Base-by-base conservation (phyloP, 92 coral and sea anemone genomes). In the Epizoanthus stellaris region DNA sequence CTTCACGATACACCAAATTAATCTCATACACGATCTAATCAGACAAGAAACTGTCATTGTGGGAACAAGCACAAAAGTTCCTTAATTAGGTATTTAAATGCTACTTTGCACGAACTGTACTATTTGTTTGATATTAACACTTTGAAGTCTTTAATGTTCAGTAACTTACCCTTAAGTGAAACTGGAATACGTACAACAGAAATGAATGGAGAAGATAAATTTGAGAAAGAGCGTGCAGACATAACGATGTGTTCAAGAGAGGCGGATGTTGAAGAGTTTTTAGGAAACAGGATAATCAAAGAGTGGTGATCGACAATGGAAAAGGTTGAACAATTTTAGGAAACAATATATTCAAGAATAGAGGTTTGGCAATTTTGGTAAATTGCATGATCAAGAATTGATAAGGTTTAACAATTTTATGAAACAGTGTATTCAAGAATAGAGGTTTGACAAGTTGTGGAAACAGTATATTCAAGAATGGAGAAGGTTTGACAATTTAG, bases 91-190 rank as follows among this genome's bases (percentile, higher is more conserved):
- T 30, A 30, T 30, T 30, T 30, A 30, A 30, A 30, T 30, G 2
- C 36, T 30, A 30, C 36, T 30, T 30, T 30, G 36, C 36, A 30
- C 2, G 1, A 30, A 30, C 36, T 30, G 36, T 30, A 30, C 36
- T 30, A 30, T 30, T 30, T 30, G 36, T 30, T 30, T 30, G 36
- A 30, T 30, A 30, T 30, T 30, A 30, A 30, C 36, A 68, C 0
- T 5, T 68, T 4, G 30, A 38, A 12, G 2, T 67, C 5, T 34
- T 67, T 66, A 23, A 34, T 30, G 34, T 30, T 30, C 17, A 10
- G 19, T 13, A 68, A n/a, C 52, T 68, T 68, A 68, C 73, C 73
- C 49, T 68, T 19, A 38, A 68, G 15, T 49, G 73, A 17, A 68
- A 36, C 73, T 68, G 43, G 6, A 3, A 38, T 4, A 49, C 56